A percentile compares a stretch with the other conserved stretches of the same genome.
These are phyloP conservation scores for Thysanoteuthis rhombus DNA, from an alignment of 2,888 invertebrate species.

Conservation along the genomic window DNA sequence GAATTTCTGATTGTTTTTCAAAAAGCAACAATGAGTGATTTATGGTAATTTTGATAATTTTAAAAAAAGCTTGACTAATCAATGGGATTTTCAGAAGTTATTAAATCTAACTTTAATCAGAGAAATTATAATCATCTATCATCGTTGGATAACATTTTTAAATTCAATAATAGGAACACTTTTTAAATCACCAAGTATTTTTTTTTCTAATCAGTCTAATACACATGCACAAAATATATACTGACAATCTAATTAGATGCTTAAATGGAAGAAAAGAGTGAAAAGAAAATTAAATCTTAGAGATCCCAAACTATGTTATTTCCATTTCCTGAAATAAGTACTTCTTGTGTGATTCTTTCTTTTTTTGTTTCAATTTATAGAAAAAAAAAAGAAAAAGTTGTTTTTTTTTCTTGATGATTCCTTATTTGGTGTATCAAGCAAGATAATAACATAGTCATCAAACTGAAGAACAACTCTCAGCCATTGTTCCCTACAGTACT, in stretches of 20 bases:
- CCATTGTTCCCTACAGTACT: not conserved
- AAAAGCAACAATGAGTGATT: too few species aligned
- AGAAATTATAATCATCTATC: not conserved
- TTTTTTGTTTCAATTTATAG: not conserved
- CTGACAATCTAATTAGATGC: not conserved
- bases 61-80: not conserved
- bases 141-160: not conserved
- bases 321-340: not conserved
- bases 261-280: not conserved
- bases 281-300: not conserved
- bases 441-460: not conserved
- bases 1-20: too few species aligned
- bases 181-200: too few species aligned
- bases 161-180: not conserved
- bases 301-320: not conserved
- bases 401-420: not conserved
- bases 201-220: not conserved
- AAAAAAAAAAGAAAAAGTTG: not conserved
- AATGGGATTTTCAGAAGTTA: not conserved
- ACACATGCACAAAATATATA: not conserved
- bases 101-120: not conserved
- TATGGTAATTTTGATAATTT: too few species aligned
- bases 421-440: not conserved
- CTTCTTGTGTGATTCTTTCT: not conserved
- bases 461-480: not conserved